These are phyloP conservation scores for Crenuchus spilurus DNA, from an alignment of 2,797 vertebrate genomes.

Conservation along the genomic window DNA sequence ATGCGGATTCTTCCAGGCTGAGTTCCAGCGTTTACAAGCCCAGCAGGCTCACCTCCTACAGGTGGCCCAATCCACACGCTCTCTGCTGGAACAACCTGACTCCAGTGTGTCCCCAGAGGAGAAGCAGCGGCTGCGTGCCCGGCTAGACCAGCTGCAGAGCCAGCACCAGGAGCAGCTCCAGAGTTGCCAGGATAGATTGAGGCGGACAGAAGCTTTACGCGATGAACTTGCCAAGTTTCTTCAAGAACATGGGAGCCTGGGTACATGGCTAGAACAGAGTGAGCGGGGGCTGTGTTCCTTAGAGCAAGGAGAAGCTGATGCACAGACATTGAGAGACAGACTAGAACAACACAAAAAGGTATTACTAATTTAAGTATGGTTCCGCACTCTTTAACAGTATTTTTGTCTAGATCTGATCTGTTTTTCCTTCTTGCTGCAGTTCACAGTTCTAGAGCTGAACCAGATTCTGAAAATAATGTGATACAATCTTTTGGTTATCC, in stretches of 20 bases:
- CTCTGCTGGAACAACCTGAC: slow-evolving; percentile 87
- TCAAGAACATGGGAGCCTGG: slow-evolving; percentile 84
- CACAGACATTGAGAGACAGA: slow-evolving; percentile 73
- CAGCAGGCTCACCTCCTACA: slow-evolving; percentile 90
- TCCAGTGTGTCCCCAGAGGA: slow-evolving; percentile 81
- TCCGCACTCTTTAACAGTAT: too few relatives aligned
- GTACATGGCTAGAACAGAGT: slow-evolving; percentile 86
- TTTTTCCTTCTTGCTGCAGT: neutral
- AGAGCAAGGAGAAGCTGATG: slow-evolving; percentile 73
- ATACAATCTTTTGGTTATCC: neutral
- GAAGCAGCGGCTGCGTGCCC: slow-evolving; percentile 75
- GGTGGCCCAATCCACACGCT: slow-evolving; percentile 84
- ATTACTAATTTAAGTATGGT: too few relatives aligned
- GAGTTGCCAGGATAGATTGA: slow-evolving; percentile 83
- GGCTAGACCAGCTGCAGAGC: slow-evolving; percentile 80
- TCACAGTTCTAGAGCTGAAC: neutral
- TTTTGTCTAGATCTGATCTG: neutral
- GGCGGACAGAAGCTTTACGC: slow-evolving; percentile 81
- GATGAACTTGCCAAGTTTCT: slow-evolving; percentile 93
- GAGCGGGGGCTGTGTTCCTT: slow-evolving; percentile 85
- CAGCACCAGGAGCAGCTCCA: slow-evolving; percentile 81
- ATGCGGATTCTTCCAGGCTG: slow-evolving; percentile 69
- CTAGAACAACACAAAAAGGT: slow-evolving; percentile 87
- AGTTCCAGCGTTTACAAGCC: slow-evolving; percentile 88
- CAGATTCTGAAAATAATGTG: neutral